Evolutionary conservation across 2,113 vertebrate genomes (phyloP).

Genomic region (Gallinago media): DNA sequence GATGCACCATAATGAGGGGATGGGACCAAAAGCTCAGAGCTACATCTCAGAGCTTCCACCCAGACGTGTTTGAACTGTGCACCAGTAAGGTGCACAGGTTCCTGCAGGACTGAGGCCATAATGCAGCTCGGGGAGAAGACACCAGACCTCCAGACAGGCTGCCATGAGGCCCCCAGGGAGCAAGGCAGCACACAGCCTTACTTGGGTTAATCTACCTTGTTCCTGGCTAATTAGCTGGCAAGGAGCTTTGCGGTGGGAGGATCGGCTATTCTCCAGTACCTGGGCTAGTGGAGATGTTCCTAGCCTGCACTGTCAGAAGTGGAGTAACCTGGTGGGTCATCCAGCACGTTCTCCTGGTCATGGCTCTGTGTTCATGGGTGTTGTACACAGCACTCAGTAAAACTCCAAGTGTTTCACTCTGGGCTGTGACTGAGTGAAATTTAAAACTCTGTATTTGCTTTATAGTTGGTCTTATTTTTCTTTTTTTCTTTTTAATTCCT

Average conservation of each 20-base stretch:
- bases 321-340: background rate
- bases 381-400: fast-evolving
- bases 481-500: background rate
- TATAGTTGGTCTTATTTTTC: background rate
- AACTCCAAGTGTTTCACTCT: background rate
- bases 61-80: fast-evolving
- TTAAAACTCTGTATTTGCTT: background rate
- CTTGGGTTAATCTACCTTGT: background rate
- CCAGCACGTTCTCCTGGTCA: fast-evolving
- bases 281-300: background rate
- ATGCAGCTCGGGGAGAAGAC: background rate
- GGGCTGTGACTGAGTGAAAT: background rate
- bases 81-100: too few species aligned
- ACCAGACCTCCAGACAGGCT: background rate
- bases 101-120: fast-evolving
- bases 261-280: background rate
- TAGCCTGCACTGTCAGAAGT: fast-evolving
- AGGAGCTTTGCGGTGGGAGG: background rate
- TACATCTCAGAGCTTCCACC: background rate
- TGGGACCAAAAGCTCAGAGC: fast-evolving
- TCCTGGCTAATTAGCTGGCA: background rate
- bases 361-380: fast-evolving
- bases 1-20: background rate
- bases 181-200: background rate
- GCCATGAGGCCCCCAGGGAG: fast-evolving